phyloP scores from a whole-genome alignment of 35 echinoderm and acorn worm genomes.

The Holothuria glaberrima region DNA sequence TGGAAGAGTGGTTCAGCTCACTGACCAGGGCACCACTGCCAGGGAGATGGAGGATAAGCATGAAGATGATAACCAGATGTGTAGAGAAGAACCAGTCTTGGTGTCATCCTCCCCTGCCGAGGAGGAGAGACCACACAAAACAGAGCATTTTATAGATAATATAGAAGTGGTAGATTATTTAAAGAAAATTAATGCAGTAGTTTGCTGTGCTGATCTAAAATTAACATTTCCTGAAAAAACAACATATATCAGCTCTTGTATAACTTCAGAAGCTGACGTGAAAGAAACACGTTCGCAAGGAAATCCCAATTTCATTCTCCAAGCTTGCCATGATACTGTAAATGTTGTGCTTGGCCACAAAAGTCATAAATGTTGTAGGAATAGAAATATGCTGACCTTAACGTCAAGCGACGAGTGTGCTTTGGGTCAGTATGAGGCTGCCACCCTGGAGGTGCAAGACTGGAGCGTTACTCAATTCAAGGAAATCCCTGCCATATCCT shows the following conservation, averaged over 20 bases:
- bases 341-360: slow-evolving; percentile 25
- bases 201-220: slow-evolving; percentile 38
- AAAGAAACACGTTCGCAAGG: neutral
- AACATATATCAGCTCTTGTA: slow-evolving; percentile 35
- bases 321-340: slow-evolving; percentile 34
- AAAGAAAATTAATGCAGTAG: neutral
- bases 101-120: neutral
- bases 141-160: neutral
- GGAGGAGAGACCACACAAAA: neutral
- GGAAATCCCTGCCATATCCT: neutral
- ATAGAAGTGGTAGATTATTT: neutral
- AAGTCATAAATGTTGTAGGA: slow-evolving; percentile 26
- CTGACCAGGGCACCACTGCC: slow-evolving; percentile 15
- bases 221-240: slow-evolving; percentile 31
- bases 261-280: slow-evolving; percentile 21
- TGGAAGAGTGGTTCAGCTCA: neutral
- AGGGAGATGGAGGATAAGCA: neutral
- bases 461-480: neutral
- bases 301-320: slow-evolving; percentile 27
- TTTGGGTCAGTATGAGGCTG: slow-evolving; percentile 18
- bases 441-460: slow-evolving; percentile 40
- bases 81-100: neutral
- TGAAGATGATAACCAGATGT: neutral
- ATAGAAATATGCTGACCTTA: slow-evolving; percentile 27
- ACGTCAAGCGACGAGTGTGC: neutral